phyloP scores from a whole-genome alignment of 2,797 vertebrate genomes.

The Sebastes cheni region DNA sequence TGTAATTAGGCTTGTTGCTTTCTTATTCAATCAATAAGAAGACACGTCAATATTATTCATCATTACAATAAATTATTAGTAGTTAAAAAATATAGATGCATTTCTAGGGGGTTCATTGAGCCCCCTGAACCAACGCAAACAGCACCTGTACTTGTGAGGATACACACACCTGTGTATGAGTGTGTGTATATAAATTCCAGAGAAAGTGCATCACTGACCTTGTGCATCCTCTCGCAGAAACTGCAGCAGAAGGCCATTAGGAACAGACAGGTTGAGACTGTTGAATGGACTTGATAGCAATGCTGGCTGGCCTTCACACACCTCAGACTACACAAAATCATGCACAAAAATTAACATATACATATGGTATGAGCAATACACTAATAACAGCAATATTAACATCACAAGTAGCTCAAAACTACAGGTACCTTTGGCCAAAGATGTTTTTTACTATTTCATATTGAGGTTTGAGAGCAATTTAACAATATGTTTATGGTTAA shows the following conservation, averaged over 20 bases:
- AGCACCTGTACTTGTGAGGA: neutral
- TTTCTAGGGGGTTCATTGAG: no score
- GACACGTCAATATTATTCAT: no score
- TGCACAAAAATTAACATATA: neutral
- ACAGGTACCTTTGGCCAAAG: neutral
- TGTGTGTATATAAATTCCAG: neutral
- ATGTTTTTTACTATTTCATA: neutral
- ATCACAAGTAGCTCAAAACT: neutral
- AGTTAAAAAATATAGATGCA: no score
- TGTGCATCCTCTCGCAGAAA: slow-evolving; percentile 75
- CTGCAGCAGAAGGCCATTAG: slow-evolving; percentile 87
- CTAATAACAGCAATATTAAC: neutral
- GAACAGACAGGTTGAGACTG: slow-evolving; percentile 84
- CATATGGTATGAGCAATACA: neutral
- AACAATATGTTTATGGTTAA: neutral
- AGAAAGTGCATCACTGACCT: slow-evolving; percentile 74
- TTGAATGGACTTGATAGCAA: slow-evolving; percentile 65
- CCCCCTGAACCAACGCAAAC: no score
- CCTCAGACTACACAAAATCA: slow-evolving; percentile 17
- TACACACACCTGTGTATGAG: neutral
- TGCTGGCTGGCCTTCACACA: slow-evolving; percentile 24
- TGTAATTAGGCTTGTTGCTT: no score
- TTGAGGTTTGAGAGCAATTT: neutral
- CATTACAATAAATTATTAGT: no score
- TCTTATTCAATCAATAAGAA: no score